Evolutionary conservation across 2,888 invertebrate species (phyloP), one percentile per base, ranked within the genome.

Genomic region (Pogonocherus hispidulus): DNA sequence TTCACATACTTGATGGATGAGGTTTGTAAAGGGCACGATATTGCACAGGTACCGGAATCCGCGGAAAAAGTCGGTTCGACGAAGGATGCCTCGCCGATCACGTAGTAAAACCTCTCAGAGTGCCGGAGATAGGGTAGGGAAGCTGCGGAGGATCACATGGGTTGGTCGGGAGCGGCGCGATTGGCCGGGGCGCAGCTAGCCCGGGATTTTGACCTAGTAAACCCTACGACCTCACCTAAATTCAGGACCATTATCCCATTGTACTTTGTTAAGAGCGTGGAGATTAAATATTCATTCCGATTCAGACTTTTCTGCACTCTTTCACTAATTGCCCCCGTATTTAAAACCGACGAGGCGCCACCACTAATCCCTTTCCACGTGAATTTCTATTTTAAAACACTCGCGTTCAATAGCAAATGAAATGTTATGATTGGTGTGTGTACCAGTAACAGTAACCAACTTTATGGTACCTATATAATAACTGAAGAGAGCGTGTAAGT

Each of bases 131-230:
- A 69, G 76, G 80, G 82, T 81, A 84, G 84, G 84, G 84, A 84
- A 83, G 84, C 84, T 84, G 85, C 84, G 82, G 80, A 81, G 74
- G 69, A 78, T 82, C 84, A 84, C 83, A 82, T 84, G 84, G 76
- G 67, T 70, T 72, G 67, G 62, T 70, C 70, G 72, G 79, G 75
- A 78, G 76, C 78, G 73, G 72, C 72, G 69, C 78, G 70, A 84
- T 84, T 84, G 84, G 85, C 76, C 69, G 71, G 73, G 70, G 71
- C 69, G 72, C 76, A 79, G 82, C 82, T 81, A 77, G 77, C 83
- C 85, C 85, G 84, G 85, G 85, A 84, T 84, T 82, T 82, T 85
- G 86, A 85, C 86, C 86, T 82, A 86, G 83, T 86, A 82, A 86
- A 84, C 85, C 82, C 81, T 71, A 75, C 83, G 84, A 85, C 85